Evolutionary conservation across 1,140 invertebrate species (phyloP), one percentile per base, ranked within the genome.

Genomic region (Holotrichia oblita): DNA sequence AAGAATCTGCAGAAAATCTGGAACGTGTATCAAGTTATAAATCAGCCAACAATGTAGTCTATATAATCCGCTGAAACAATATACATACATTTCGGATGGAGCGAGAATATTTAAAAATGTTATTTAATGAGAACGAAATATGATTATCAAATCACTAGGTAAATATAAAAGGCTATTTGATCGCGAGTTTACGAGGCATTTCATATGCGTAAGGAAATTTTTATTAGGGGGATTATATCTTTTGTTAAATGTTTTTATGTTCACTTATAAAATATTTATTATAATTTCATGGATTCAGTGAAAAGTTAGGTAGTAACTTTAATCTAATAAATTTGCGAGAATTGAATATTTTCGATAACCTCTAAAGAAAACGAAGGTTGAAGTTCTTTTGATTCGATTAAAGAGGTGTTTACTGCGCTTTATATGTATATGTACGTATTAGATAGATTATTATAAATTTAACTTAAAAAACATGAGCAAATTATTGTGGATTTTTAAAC

Each of bases 21-120:
- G 61, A 69, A 69, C 61, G 22, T 34, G 61, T 69, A 69, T 69
- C 22, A 69, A 69, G 61, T 27, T 69, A 22, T 69, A 69, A 69
- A 69, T 69, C 27, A 55, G 48, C 48, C 48, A 55, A 55, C 48
- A 69, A 27, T 69, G 22, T 69, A 69, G 27, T 24, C 61, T 69
- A 69, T 22, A 34, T 69, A 69, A 69, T 69, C 61, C 61, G 7
- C 61, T 69, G 22, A 34, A 27, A 69, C 22, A 69, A 69, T 69
- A 69, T 55, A 55, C 48, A 55, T 55, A 55, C 14, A 55, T n/a
- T 55, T 55, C 48, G 61, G 27, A 27, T 22, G 10, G 61, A 24
- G 22, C 20, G 61, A 27, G 61, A 12, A 27, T 69, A 34, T 27
- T 24, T 69, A n/a, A 69, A 69, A 69, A 64, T 20, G 59, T 22